Evolutionary conservation across 2,797 vertebrate species (phyloP).

Genomic region (Thaleichthys pacificus): DNA sequence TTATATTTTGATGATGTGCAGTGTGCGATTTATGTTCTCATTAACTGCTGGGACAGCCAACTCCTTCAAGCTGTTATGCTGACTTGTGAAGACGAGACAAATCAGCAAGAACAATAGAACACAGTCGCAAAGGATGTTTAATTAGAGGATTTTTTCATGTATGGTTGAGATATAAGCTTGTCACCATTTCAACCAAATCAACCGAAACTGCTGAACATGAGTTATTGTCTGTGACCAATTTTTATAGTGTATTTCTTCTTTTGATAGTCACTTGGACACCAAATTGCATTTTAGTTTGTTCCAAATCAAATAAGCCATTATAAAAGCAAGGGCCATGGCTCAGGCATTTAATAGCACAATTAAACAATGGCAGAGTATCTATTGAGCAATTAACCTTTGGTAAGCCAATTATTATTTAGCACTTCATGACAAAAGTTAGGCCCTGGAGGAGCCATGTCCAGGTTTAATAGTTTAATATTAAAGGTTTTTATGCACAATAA

Average conservation of each 20-base stretch:
- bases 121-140: constrained; percentile 33
- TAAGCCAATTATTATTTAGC: constrained; percentile 81
- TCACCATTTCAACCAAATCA: constrained; percentile 27
- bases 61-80: constrained; percentile 53
- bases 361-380: constrained; percentile 74
- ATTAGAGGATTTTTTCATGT: constrained; percentile 39
- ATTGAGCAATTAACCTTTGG: constrained; percentile 81
- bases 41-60: constrained; percentile 56
- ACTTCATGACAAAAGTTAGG: constrained; percentile 72
- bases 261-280: constrained; percentile 56
- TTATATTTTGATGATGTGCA: constrained; percentile 7
- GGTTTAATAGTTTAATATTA: constrained; percentile 62
- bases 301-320: constrained; percentile 65
- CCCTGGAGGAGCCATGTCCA: constrained; percentile 70
- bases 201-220: not conserved
- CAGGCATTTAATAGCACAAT: constrained; percentile 76
- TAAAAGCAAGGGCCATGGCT: constrained; percentile 57
- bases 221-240: not conserved
- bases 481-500: constrained; percentile 62
- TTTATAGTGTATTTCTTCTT: constrained; percentile 25
- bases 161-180: constrained; percentile 4
- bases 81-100: constrained; percentile 34
- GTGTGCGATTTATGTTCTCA: constrained; percentile 52
- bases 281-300: constrained; percentile 60
- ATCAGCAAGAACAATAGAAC: constrained; percentile 27